Base-by-base conservation (phyloP, 2,113 vertebrate genomes). In the Bubo scandiacus region DNA sequence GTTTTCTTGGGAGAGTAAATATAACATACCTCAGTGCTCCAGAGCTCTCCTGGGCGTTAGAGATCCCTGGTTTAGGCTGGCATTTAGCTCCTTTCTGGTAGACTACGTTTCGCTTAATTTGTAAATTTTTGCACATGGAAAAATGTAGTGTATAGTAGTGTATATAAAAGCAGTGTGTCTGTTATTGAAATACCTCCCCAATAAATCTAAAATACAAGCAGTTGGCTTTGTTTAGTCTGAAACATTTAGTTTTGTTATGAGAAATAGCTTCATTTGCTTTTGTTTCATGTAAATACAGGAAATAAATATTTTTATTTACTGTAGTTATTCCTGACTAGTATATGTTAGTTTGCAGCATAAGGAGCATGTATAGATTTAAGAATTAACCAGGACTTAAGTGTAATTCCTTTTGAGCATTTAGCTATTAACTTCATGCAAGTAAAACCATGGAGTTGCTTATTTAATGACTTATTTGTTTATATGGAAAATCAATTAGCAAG, bases 401-500 rank as follows among this genome's bases (percentile, higher is more conserved):
- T 93, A 83, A 96, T 96, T 97, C 83, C 88, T 96, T 96, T 88
- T 85, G 92, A 96, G 92, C 90, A 70, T 84, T 97, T 87, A 75
- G 49, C 79, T 57, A 84, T 97, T 97, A 97, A 87, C 90, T 97
- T 94, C 38, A 78, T 89, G 94, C n/a, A 11, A 95, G 93, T 90
- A 94, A 97, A 96, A 97, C 51, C 97, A 95, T 36, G 27, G 94
- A 94, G 96, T 93, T 95, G 95, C 92, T 98, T 96, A 59, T 93
- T 96, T 97, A 98, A 94, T 90, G 97, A 89, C 91, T 97, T 97
- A 93, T 81, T 96, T 98, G 96, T 98, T 98, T 98, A 96, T 97
- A 96, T 90, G 92, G 91, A 96, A 97, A 98, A 98, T 97, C 97
- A 98, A 97, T 98, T 98, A 96, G 77, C 74, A 29, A 6, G 12